Evolutionary conservation across 2,113 vertebrate genomes (phyloP), one percentile per base, ranked within the genome.

Genomic region (Candoia aspera): DNA sequence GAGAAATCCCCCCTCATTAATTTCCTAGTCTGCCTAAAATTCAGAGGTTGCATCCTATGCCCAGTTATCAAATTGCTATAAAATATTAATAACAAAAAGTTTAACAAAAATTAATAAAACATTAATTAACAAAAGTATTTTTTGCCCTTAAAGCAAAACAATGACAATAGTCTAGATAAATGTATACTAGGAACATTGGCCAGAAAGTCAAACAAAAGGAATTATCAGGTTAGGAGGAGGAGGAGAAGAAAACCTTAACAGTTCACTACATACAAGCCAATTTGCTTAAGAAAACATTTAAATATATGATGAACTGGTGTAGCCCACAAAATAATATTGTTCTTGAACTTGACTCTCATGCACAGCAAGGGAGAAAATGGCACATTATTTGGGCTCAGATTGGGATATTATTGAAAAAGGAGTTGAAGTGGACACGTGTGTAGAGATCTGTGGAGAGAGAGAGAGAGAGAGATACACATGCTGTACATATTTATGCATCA

Each of bases 21-120:
- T 1, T 6, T 89, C 88, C 23, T 88, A 49, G 87, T 91, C 24
- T 29, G 58, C 53, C 19, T 10, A 88, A 90, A 87, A 93, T 84
- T 90, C n/a, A 84, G 87, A 86, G 3, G 5, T 3, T 2, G 92
- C 92, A 1, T 24, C 46, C 37, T 91, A 84, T 24, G 46, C 88
- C 0, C 54, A 93, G 62, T 87, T 93, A 86, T 23, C 46, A 92
- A 93, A 87, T 26, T 94, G 59, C 19, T 94, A 57, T 54, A 95
- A 90, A 93, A 3, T 64, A 64, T 62, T 93, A 90, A 84, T 88
- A n/a, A n/a, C n/a, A n/a, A n/a, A n/a, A n/a, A n/a, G n/a, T n/a
- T n/a, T n/a, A n/a, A n/a, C n/a, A n/a, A n/a, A n/a, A n/a, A n/a
- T n/a, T n/a, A n/a, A n/a, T n/a, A n/a, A n/a, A n/a, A n/a, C n/a